Evolutionary conservation across 1,140 invertebrate species (phyloP).

Genomic region (Scaptomyza pallida): DNA sequence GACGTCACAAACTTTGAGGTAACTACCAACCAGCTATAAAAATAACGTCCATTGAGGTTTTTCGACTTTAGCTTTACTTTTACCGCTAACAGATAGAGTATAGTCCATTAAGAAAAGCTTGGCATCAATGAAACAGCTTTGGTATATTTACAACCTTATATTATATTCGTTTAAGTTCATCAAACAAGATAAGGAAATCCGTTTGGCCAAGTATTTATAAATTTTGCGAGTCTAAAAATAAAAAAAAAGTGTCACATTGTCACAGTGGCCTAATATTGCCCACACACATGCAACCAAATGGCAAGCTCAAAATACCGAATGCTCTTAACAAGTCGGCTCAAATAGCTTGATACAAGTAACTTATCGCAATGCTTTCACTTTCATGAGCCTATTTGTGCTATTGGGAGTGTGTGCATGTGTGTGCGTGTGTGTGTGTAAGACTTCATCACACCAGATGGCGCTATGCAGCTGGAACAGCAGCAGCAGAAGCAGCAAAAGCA

Average conservation of each 20-base stretch:
- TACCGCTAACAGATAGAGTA: no score
- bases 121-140: no score
- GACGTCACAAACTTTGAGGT: not conserved
- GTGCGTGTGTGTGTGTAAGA: not conserved
- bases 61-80: no score
- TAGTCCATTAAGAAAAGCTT: no score
- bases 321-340: not conserved
- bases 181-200: no score
- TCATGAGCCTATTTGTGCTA: not conserved
- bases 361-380: conserved; percentile 34
- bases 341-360: conserved; percentile 4
- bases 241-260: not conserved
- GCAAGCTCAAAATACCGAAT: not conserved
- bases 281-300: not conserved
- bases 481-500: conserved; percentile 5
- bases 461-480: conserved; percentile 10
- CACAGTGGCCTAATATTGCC: not conserved
- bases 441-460: conserved; percentile 4
- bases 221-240: not conserved
- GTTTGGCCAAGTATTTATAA: not conserved
- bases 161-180: no score
- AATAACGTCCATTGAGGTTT: no score
- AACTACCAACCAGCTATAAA: no score
- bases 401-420: not conserved
- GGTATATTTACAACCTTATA: no score